Evolutionary conservation across 2,113 vertebrate genomes (phyloP), one percentile per base, ranked within the genome.

Genomic region (Athene cunicularia): DNA sequence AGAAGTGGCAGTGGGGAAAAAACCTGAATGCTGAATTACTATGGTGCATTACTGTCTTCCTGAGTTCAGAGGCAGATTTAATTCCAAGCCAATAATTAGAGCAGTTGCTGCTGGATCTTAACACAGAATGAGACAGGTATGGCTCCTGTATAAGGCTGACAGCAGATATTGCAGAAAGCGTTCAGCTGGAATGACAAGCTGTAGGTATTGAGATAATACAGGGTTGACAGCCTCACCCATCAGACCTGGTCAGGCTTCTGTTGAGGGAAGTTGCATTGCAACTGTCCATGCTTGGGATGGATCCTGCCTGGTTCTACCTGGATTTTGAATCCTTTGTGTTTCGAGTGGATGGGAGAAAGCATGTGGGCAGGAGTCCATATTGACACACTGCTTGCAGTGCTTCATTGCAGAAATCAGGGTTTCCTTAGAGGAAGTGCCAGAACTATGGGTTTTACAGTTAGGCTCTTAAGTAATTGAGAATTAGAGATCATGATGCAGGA

Each of bases 161-260:
- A 43, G 63, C 45, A 45, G 59, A 59, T 14, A 26, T 47, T 28
- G 80, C 37, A 32, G 60, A 45, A 27, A 52, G 68, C 18, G 2
- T 35, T 47, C 20, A 11, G 35, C 45, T 23, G 45, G 41, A 59
- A n/a, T 0, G 3, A 32, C 8, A 11, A 59, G 62, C 33, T 3
- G 2, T 47, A 47, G 45, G 45, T 47, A 47, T 24, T 0, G 3
- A 39, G 41, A 7, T 33, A 8, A 19, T 2, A 5, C 1, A 21
- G 71, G 30, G 18, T 4, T 32, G 23, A 18, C 15, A 26, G 27
- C 55, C 30, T 60, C 33, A 4, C 8, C 12, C 3, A 0, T 32
- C 7, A 2, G 35, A 7, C n/a, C 27, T 1, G 3, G 20, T 35
- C 4, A 5, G 23, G 9, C 26, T 37, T 85, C 20, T 0, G 0